A percentile compares a stretch with the other conserved stretches of the same genome.
Evolutionary conservation across 2,113 vertebrate species (phyloP).

Genomic region (Australoheros scitulus): DNA sequence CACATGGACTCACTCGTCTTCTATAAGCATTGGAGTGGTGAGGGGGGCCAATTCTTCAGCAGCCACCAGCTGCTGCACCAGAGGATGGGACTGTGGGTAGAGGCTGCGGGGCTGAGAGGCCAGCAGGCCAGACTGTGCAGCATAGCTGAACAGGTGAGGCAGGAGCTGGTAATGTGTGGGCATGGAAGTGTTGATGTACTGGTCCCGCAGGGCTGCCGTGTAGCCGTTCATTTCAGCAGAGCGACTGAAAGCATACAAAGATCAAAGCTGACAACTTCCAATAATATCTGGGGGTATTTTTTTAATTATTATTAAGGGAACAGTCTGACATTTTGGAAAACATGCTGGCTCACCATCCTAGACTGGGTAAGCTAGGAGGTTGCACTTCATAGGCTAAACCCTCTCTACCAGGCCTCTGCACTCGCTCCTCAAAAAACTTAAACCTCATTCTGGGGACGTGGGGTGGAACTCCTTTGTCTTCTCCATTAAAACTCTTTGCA

Average conservation of each 20-base stretch:
- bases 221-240: slow-evolving; percentile 95
- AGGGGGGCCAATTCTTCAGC: slow-evolving; percentile 93
- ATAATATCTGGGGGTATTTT: background rate
- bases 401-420: background rate
- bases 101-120: slow-evolving; percentile 88
- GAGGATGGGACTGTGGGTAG: slow-evolving; percentile 92
- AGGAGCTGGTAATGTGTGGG: slow-evolving; percentile 94
- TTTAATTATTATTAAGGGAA: background rate
- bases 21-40: slow-evolving; percentile 94
- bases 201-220: slow-evolving; percentile 90
- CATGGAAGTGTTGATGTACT: slow-evolving; percentile 92
- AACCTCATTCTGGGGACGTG: background rate
- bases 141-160: slow-evolving; percentile 94
- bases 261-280: background rate
- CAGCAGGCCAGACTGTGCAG: slow-evolving; percentile 88
- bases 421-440: background rate
- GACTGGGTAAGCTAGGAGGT: background rate
- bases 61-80: slow-evolving; percentile 92
- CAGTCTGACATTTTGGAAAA: background rate
- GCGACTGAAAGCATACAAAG: slow-evolving; percentile 79
- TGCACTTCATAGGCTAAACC: background rate
- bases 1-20: slow-evolving; percentile 87
- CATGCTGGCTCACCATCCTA: background rate
- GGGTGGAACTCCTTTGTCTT: background rate
- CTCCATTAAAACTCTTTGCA: background rate